A percentile compares a stretch with the other conserved stretches of the same genome.
Conservation (phyloP, 2,113 vertebrate genomes). For the Boleophthalmus pectinirostris region DNA sequence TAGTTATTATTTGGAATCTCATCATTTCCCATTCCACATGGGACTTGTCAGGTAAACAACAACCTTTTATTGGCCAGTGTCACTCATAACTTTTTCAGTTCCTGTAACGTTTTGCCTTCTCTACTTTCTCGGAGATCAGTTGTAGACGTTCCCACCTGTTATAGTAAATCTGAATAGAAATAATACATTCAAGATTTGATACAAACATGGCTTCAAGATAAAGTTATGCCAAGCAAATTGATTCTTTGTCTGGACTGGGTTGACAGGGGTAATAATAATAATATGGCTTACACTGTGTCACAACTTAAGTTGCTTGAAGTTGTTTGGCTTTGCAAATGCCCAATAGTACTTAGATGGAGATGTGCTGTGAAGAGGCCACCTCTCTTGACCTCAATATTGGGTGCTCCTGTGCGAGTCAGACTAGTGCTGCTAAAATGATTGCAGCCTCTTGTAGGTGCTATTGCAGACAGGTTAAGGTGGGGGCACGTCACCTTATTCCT, state of each 20-base stretch:
- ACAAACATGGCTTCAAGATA: too few relatives aligned
- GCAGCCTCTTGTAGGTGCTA: slow-evolving; percentile 1
- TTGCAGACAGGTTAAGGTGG: background rate
- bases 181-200: too few relatives aligned
- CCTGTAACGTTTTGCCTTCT: too few relatives aligned
- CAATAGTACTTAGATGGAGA: slow-evolving; percentile 9
- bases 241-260: too few relatives aligned
- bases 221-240: too few relatives aligned
- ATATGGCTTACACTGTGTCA: background rate
- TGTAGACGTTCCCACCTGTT: too few relatives aligned
- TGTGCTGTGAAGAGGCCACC: slow-evolving; percentile 24
- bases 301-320: background rate
- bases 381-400: slow-evolving; percentile 18
- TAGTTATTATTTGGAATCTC: background rate
- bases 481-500: slow-evolving; percentile 1
- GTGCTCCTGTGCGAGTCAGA: background rate
- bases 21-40: background rate
- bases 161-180: too few relatives aligned
- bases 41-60: background rate
- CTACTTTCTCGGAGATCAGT: too few relatives aligned
- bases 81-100: background rate
- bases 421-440: background rate
- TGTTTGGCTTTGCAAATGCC: background rate
- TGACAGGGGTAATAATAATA: too few relatives aligned
- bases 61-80: too few relatives aligned